Conservation (phyloP, 2,113 vertebrate genomes). For the Eretmochelys imbricata region DNA sequence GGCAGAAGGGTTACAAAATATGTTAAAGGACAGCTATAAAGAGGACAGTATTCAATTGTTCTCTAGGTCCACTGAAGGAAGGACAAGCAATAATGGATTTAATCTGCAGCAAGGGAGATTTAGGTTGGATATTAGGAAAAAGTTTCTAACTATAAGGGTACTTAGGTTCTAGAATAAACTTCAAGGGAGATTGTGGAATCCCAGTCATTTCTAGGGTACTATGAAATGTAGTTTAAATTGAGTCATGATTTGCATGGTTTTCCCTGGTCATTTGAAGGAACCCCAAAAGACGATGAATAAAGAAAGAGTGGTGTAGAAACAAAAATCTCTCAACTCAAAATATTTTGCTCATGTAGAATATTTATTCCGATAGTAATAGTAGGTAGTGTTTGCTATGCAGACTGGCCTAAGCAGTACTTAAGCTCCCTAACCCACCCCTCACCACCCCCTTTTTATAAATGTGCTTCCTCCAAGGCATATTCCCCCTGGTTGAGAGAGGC, state of each 20-base stretch:
- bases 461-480: not conserved
- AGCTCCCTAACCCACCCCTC: not conserved
- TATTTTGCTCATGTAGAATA: not conserved
- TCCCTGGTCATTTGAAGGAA: not conserved
- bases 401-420: not conserved
- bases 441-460: not conserved
- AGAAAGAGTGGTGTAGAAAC: accelerated
- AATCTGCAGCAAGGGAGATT: not conserved
- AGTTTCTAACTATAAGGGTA: not conserved
- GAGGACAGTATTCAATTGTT: not conserved
- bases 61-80: not conserved
- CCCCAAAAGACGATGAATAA: not conserved
- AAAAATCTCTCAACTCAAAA: not conserved
- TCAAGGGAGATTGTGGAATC: not conserved
- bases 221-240: not conserved
- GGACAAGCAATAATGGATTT: not conserved
- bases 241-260: not conserved
- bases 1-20: not conserved
- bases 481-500: not conserved
- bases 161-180: not conserved
- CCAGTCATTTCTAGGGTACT: not conserved
- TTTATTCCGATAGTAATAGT: not conserved
- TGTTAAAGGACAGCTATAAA: not conserved
- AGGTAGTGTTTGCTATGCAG: not conserved
- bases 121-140: not conserved